These are phyloP conservation scores for Tortrix viridana DNA, from an alignment of 2,888 invertebrate genomes.

Conservation along the genomic window DNA sequence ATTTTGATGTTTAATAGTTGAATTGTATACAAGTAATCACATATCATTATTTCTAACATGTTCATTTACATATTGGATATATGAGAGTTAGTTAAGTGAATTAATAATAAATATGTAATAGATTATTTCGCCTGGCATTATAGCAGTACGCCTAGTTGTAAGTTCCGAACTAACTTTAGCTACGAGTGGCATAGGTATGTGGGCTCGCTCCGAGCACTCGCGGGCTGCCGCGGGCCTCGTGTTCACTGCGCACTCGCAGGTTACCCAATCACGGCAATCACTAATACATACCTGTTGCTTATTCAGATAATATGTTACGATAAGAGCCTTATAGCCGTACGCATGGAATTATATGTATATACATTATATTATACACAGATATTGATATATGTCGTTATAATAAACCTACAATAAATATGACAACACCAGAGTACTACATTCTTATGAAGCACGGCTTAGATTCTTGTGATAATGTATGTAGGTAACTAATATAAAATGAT, in stretches of 20 bases:
- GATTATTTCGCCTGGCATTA: conserved; percentile 1
- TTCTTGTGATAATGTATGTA: conserved; percentile 34
- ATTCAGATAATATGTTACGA: neutral
- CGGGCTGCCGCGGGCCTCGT: no score
- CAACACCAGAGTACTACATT: conserved; percentile 42
- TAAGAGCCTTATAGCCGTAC: neutral
- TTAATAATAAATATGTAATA: conserved; percentile 22
- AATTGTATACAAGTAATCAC: conserved; percentile 74
- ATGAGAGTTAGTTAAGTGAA: conserved; percentile 46
- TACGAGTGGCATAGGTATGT: no score
- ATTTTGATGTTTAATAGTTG: conserved; percentile 73
- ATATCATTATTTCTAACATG: conserved; percentile 78
- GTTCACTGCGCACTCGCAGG: no score
- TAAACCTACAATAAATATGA: neutral
- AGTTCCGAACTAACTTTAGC: neutral
- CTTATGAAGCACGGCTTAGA: conserved; percentile 51
- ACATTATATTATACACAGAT: conserved; percentile 2
- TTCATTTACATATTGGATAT: conserved; percentile 41
- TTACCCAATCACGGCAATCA: conserved; percentile 4
- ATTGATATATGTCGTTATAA: neutral
- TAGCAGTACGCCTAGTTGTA: neutral
- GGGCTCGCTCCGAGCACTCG: no score
- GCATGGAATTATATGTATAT: neutral
- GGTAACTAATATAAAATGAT: conserved; percentile 15
- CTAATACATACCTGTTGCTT: neutral